phyloP scores from a whole-genome alignment of 2,113 vertebrate genomes.

The Terrapene triunguis region DNA sequence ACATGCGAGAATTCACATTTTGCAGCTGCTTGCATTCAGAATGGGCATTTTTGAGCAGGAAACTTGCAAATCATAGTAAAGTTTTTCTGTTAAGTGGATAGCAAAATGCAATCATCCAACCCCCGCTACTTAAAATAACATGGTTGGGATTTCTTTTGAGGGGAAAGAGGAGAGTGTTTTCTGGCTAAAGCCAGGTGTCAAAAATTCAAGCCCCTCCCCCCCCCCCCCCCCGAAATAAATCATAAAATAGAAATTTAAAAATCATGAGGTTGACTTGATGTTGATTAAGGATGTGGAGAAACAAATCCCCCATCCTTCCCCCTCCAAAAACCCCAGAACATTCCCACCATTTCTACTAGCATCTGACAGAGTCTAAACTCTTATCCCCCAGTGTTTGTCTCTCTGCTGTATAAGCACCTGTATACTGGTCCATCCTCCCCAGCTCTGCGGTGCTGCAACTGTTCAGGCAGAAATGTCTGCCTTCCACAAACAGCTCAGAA shows the following conservation, averaged over 20 bases:
- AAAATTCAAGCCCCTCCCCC: not conserved
- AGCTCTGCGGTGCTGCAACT: not conserved
- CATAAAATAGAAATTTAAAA: not conserved
- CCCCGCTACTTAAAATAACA: not conserved
- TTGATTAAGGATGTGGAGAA: not conserved
- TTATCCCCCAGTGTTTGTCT: not conserved
- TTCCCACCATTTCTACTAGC: not conserved
- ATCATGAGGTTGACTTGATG: not conserved
- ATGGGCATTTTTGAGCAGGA: not conserved
- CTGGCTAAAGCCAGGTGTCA: not conserved
- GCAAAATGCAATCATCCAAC: not conserved
- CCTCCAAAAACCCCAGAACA: not conserved
- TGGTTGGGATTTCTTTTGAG: not conserved
- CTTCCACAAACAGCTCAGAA: constrained; percentile 10
- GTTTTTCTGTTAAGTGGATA: not conserved
- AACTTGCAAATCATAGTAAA: not conserved
- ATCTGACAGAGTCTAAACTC: not conserved
- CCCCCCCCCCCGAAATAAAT: not conserved
- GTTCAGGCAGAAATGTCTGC: not conserved
- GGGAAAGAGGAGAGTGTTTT: not conserved
- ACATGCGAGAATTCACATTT: not conserved
- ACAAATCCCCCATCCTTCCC: not conserved
- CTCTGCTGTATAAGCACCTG: constrained; percentile 1
- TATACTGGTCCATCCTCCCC: constrained; percentile 26
- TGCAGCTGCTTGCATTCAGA: not conserved